Percentiles rank a stretch among this genome's conserved stretches.
phyloP scores from a whole-genome alignment of 2,113 vertebrate species.

The Saccopteryx leptura region DNA sequence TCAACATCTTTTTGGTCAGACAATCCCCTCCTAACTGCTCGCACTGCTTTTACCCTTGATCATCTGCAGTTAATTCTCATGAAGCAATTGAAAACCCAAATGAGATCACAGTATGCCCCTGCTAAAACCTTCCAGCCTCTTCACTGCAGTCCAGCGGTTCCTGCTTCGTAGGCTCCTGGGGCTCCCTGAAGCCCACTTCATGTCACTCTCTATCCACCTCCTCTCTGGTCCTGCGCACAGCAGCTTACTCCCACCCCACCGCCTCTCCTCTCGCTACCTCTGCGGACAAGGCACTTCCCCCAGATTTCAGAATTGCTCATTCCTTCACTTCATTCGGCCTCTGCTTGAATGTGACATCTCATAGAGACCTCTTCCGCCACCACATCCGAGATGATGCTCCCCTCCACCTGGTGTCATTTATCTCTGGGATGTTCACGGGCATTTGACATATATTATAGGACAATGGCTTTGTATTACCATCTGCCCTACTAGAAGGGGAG shows the following conservation, averaged over 20 bases:
- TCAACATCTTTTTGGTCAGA: neutral
- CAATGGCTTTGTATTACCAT: fast-evolving
- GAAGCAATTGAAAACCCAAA: neutral
- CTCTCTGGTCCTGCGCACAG: neutral
- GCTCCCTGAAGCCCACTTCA: neutral
- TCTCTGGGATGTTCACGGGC: neutral
- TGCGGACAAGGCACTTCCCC: neutral
- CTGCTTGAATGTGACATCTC: neutral
- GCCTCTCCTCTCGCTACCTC: neutral
- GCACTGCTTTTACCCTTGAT: neutral
- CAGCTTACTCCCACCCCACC: neutral
- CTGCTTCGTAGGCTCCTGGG: neutral
- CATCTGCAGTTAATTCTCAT: neutral
- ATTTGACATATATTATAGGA: neutral
- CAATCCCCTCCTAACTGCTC: neutral
- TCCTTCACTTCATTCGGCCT: neutral
- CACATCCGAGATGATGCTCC: neutral
- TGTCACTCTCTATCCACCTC: fast-evolving
- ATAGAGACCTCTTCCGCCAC: neutral
- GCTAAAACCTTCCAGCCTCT: neutral
- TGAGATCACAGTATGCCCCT: neutral
- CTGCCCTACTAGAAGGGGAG: neutral
- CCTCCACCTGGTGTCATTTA: neutral
- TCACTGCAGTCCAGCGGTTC: fast-evolving
- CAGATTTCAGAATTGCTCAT: neutral